phyloP scores from a whole-genome alignment of 2,797 vertebrate species.

The Ataeniobius toweri region DNA sequence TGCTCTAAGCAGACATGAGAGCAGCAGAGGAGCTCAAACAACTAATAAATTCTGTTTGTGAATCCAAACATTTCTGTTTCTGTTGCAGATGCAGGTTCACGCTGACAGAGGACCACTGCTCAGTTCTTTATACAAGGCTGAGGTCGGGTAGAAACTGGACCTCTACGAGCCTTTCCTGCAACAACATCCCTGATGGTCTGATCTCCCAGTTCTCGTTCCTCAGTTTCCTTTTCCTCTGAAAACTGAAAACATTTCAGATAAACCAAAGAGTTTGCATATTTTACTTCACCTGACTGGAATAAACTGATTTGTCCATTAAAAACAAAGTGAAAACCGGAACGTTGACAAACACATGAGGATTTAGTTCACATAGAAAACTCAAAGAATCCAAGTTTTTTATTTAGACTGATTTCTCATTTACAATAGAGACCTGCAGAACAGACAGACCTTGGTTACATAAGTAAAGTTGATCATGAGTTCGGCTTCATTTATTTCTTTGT shows the following conservation, averaged over 20 bases:
- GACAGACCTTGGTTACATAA: no score
- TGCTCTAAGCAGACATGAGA: no score
- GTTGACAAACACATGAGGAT: neutral
- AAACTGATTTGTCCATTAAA: neutral
- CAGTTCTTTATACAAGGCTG: no score
- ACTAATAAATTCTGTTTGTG: no score
- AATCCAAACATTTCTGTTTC: no score
- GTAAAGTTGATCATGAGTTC: neutral
- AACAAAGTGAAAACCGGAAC: neutral
- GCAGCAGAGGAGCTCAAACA: no score
- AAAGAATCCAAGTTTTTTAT: no score
- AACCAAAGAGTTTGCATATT: neutral
- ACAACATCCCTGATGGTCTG: neutral
- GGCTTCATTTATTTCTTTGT: neutral
- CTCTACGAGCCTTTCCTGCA: neutral
- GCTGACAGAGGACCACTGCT: no score
- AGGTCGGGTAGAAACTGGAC: neutral
- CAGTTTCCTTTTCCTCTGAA: neutral
- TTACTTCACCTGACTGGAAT: neutral
- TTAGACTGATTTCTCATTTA: no score
- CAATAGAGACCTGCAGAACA: no score
- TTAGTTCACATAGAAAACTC: neutral
- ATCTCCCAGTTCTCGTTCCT: neutral
- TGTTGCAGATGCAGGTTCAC: no score
- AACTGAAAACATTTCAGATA: neutral